Percentiles rank a stretch among this genome's conserved stretches.
phyloP scores from a whole-genome alignment of 2,113 vertebrate genomes.

The Onychostruthus taczanowskii region DNA sequence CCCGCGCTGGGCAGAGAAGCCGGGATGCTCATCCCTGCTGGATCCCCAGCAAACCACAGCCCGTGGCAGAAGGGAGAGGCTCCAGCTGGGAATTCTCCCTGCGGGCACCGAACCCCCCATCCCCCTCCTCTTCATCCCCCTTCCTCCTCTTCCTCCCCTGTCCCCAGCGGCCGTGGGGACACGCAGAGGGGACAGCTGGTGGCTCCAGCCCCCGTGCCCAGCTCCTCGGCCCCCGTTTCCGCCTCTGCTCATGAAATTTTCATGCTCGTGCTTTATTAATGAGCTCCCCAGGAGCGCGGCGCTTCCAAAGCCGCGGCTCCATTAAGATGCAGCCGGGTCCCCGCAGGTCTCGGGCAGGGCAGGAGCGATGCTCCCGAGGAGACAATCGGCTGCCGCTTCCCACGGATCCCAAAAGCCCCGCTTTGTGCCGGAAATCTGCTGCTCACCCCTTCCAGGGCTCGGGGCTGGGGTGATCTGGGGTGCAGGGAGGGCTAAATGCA shows the following conservation, averaged over 20 bases:
- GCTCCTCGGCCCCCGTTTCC: background rate
- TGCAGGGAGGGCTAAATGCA: fast-evolving
- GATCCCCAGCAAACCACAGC: background rate
- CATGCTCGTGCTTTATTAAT: conserved; percentile 37
- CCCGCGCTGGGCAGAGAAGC: fast-evolving
- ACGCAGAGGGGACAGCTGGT: background rate
- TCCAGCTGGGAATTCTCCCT: fast-evolving
- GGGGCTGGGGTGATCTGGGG: fast-evolving
- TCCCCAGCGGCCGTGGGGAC: background rate
- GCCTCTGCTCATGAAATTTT: background rate
- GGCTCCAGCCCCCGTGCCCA: background rate
- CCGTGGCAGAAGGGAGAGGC: background rate
- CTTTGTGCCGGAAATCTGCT: fast-evolving
- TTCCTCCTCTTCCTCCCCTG: background rate
- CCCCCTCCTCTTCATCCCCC: background rate
- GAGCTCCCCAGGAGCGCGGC: conserved; percentile 31
- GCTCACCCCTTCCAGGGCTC: fast-evolving
- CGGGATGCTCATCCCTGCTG: background rate
- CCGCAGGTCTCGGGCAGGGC: background rate
- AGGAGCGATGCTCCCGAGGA: background rate
- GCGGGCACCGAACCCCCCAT: background rate
- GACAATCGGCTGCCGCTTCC: background rate
- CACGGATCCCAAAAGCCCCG: background rate
- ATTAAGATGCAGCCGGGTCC: conserved; percentile 41
- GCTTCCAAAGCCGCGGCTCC: background rate